These are phyloP conservation scores for Pluvialis apricaria DNA, from an alignment of 2,113 vertebrate genomes.

Conservation along the genomic window DNA sequence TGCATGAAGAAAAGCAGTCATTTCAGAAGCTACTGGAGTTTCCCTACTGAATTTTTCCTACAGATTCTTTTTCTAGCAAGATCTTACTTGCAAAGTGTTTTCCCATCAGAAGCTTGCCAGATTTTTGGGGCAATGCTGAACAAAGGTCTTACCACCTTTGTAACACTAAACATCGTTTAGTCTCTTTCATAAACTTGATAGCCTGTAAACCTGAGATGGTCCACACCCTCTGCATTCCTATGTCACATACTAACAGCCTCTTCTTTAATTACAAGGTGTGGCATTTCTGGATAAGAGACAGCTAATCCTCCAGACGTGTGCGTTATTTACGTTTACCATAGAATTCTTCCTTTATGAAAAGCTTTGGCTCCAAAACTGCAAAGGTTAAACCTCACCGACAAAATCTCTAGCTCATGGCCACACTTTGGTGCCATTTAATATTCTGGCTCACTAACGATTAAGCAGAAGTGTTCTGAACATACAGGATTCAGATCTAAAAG, in stretches of 20 bases:
- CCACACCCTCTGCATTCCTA: constrained; percentile 63
- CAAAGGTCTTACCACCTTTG: constrained; percentile 61
- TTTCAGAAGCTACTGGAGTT: constrained; percentile 8
- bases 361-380: background rate
- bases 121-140: constrained; percentile 51
- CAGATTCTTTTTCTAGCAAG: constrained; percentile 58
- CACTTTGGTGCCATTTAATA: constrained; percentile 34
- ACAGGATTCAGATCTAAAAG: background rate
- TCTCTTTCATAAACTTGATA: constrained; percentile 55
- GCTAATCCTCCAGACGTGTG: constrained; percentile 22
- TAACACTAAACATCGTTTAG: constrained; percentile 55
- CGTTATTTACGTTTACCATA: constrained; percentile 53
- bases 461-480: background rate
- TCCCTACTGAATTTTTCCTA: constrained; percentile 47
- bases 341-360: constrained; percentile 36
- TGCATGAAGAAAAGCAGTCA: constrained; percentile 2
- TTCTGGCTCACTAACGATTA: background rate
- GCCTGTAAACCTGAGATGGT: constrained; percentile 37
- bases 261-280: constrained; percentile 76
- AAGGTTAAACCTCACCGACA: background rate
- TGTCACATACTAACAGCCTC: constrained; percentile 58
- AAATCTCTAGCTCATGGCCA: constrained; percentile 50
- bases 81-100: constrained; percentile 66
- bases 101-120: constrained; percentile 36
- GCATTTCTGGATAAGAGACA: constrained; percentile 63